These are phyloP conservation scores for Catharus bicknelli DNA, from an alignment of 2,113 vertebrate genomes.

Conservation along the genomic window DNA sequence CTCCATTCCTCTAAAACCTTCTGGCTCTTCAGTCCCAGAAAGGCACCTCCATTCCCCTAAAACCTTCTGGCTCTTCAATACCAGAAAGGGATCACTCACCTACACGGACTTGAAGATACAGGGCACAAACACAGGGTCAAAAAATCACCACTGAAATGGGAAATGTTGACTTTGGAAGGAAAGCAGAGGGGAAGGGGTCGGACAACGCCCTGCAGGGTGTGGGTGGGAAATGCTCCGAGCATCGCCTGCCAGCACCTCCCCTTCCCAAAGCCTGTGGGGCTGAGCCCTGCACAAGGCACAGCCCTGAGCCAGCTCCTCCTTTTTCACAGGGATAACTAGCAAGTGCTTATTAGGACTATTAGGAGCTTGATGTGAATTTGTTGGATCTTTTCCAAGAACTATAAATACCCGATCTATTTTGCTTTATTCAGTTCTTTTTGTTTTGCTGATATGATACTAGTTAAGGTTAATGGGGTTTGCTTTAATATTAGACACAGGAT, in stretches of 20 bases:
- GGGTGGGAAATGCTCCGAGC: not conserved
- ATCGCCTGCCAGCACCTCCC: fast-evolving
- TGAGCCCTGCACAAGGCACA: not conserved
- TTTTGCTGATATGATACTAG: constrained; percentile 66
- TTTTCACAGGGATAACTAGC: not conserved
- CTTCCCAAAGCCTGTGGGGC: not conserved
- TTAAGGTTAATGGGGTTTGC: constrained; percentile 65
- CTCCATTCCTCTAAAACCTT: not conserved
- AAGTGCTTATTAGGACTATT: constrained; percentile 35
- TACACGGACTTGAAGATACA: fast-evolving
- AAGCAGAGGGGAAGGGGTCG: not conserved
- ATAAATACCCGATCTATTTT: constrained; percentile 49
- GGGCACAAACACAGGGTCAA: fast-evolving
- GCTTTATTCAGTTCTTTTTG: constrained; percentile 64
- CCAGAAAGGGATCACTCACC: not conserved
- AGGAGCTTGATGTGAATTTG: constrained; percentile 36
- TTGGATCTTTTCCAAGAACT: constrained; percentile 50
- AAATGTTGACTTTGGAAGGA: not conserved
- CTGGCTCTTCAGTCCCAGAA: not conserved
- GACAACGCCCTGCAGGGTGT: fast-evolving
- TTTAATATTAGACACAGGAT: constrained; percentile 54
- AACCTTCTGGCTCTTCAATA: not conserved
- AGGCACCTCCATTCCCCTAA: not conserved
- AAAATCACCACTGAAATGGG: not conserved
- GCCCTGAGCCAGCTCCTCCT: not conserved